Percentiles rank a stretch among this genome's conserved stretches.
These are phyloP conservation scores for Hoplostethus mediterraneus DNA, from an alignment of 2,797 vertebrate species.

Conservation along the genomic window DNA sequence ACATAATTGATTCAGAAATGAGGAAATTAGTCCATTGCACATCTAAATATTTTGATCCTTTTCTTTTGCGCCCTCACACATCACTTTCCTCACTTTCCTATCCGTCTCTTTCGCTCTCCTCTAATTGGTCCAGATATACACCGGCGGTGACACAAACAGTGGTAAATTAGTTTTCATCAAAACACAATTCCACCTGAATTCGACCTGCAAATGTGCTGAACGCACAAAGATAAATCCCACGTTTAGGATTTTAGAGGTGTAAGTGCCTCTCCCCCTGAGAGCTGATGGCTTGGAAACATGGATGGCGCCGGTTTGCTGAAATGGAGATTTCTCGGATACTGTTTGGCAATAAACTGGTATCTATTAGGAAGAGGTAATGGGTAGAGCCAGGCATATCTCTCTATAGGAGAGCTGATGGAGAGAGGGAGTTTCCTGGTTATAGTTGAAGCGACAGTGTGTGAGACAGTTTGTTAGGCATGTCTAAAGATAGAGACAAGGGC, in stretches of 20 bases:
- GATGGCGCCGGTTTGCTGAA: constrained; percentile 56
- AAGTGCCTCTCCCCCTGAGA: constrained; percentile 14
- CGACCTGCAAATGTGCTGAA: constrained; percentile 63
- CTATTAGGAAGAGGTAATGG: constrained; percentile 59
- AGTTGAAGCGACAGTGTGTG: constrained; percentile 62
- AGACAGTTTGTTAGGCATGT: constrained; percentile 71
- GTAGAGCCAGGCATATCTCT: constrained; percentile 51
- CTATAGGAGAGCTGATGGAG: constrained; percentile 31
- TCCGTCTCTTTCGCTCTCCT: constrained; percentile 32
- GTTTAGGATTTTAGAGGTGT: constrained; percentile 40
- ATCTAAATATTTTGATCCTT: constrained; percentile 59
- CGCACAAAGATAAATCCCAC: constrained; percentile 54
- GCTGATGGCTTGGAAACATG: constrained; percentile 45
- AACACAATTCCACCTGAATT: constrained; percentile 66
- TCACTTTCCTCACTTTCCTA: constrained; percentile 34
- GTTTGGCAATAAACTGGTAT: constrained; percentile 57
- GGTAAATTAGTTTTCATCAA: constrained; percentile 68
- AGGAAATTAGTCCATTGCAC: constrained; percentile 60
- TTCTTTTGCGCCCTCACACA: constrained; percentile 34
- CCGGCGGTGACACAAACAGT: constrained; percentile 45
- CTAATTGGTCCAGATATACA: constrained; percentile 67
- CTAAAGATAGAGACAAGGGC: constrained; percentile 71
- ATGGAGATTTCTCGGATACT: constrained; percentile 44
- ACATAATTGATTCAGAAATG: constrained; percentile 55
- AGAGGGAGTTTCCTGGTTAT: constrained; percentile 45